Conservation (phyloP, 2,113 vertebrate species). For the Megaleporinus macrocephalus region DNA sequence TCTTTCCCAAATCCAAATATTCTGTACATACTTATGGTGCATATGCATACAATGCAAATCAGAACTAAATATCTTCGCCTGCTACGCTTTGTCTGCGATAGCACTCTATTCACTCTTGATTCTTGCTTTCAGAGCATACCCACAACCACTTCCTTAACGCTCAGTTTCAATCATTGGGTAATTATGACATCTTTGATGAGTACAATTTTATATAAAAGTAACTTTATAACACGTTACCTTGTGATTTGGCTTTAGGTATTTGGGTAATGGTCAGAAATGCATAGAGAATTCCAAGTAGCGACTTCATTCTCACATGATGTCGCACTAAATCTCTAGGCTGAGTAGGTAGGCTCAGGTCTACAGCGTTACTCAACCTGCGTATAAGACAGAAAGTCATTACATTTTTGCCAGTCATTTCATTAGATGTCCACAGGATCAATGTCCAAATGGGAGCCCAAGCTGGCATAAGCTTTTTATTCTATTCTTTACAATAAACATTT, state of each 20-base stretch:
- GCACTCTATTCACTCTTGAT: not conserved
- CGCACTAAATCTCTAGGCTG: not conserved
- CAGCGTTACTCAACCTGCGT: not conserved
- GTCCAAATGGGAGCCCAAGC: not conserved
- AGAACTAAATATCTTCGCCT: not conserved
- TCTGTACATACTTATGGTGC: not conserved
- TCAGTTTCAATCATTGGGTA: too few species aligned
- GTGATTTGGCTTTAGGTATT: not conserved
- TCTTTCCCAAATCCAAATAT: not conserved
- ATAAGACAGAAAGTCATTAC: not conserved
- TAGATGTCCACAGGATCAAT: not conserved
- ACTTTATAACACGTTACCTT: slow-evolving; percentile 4
- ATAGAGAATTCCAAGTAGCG: slow-evolving; percentile 10
- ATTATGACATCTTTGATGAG: not conserved
- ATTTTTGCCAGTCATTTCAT: too few species aligned
- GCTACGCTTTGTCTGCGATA: not conserved
- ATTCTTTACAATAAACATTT: not conserved
- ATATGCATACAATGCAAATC: not conserved
- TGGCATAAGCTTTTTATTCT: not conserved
- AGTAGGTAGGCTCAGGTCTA: not conserved
- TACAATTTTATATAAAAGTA: not conserved
- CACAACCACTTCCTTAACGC: slow-evolving; percentile 16
- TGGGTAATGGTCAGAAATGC: slow-evolving; percentile 25
- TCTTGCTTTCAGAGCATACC: not conserved
- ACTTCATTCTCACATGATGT: not conserved